Evolutionary conservation across 53 echinoderm and acorn worm genomes (phyloP).

Genomic region (Crossaster papposus): DNA sequence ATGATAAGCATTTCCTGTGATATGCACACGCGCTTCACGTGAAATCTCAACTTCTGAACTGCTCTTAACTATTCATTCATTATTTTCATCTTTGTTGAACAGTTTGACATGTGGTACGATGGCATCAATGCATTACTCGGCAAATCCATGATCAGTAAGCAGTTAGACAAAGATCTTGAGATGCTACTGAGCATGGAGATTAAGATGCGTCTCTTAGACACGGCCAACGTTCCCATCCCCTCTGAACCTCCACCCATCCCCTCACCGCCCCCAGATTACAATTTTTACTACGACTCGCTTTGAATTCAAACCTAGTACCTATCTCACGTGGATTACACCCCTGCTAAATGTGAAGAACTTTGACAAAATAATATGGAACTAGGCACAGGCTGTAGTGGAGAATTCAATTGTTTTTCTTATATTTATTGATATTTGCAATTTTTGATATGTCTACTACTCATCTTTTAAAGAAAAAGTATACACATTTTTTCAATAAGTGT

Average conservation of each 20-base stretch:
- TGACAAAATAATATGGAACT: too few relatives aligned
- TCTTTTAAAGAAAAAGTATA: too few relatives aligned
- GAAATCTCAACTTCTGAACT: not conserved
- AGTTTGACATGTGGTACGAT: conserved; percentile 99
- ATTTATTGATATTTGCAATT: too few relatives aligned
- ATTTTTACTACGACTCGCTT: conserved; percentile 87
- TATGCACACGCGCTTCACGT: too few relatives aligned
- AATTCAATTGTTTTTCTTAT: too few relatives aligned
- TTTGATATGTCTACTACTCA: too few relatives aligned
- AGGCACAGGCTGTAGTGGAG: too few relatives aligned
- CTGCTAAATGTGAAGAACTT: too few relatives aligned
- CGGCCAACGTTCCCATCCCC: conserved; percentile 96
- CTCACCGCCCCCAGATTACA: conserved; percentile 87
- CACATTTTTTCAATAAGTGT: too few relatives aligned
- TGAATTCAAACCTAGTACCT: conserved; percentile 45
- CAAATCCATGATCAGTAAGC: conserved; percentile 79
- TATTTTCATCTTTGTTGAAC: not conserved
- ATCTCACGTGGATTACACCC: too few relatives aligned
- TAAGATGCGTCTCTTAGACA: conserved; percentile 93
- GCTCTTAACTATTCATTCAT: not conserved
- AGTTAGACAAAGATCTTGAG: conserved; percentile 85
- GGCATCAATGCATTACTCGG: conserved; percentile 87
- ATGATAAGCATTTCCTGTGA: too few relatives aligned
- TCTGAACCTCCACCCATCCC: conserved; percentile 88
- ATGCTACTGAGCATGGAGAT: conserved; percentile 97